Conservation (phyloP, 53 echinoderm and acorn worm genomes). For the Crossaster papposus region DNA sequence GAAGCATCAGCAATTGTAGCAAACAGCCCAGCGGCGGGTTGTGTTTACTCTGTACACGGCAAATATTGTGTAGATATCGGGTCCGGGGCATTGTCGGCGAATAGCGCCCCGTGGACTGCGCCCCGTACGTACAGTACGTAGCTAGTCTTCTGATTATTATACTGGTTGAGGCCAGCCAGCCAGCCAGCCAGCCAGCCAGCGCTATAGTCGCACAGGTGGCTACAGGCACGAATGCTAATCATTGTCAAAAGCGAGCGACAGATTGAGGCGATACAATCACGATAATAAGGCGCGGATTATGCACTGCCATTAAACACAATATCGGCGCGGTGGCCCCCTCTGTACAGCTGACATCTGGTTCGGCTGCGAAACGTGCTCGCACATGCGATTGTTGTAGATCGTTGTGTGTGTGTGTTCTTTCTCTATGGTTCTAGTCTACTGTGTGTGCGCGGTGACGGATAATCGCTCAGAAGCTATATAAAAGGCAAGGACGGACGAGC, state of each 20-base stretch:
- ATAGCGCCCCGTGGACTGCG: conserved; percentile 8
- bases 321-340: conserved; percentile 25
- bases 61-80: conserved; percentile 66
- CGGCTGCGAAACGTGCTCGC: conserved; percentile 40
- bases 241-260: conserved; percentile 68
- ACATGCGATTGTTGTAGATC: conserved; percentile 35
- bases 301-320: conserved; percentile 63
- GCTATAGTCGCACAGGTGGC: conserved; percentile 67
- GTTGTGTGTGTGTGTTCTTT: not conserved
- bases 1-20: conserved; percentile 58
- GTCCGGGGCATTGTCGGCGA: conserved; percentile 56
- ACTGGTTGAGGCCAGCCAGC: not conserved
- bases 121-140: too few species aligned
- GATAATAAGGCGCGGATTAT: conserved; percentile 67
- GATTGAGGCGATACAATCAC: conserved; percentile 75
- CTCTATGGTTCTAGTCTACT: not conserved
- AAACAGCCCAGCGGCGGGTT: conserved; percentile 45
- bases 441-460: not conserved
- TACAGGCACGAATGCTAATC: conserved; percentile 68
- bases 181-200: conserved; percentile 39
- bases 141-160: conserved; percentile 57
- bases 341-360: conserved; percentile 67
- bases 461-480: not conserved
- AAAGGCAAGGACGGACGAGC: conserved; percentile 23
- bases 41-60: conserved; percentile 66